Evolutionary conservation across 2,888 invertebrate genomes (phyloP).

Genomic region (Phorcus lineatus): DNA sequence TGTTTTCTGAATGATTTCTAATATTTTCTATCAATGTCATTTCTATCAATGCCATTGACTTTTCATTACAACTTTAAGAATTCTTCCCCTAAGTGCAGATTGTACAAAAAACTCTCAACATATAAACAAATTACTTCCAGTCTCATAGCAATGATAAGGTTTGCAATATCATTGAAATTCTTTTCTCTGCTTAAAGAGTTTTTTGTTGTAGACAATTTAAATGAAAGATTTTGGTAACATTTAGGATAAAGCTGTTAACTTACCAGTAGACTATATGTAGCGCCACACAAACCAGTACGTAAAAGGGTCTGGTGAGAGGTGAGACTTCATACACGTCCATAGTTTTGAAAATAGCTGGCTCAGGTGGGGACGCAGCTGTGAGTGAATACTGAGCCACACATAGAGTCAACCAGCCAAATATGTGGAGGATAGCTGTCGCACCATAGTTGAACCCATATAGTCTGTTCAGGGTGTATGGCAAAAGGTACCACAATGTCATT

Average conservation of each 20-base stretch:
- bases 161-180: too few relatives aligned
- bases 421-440: slow-evolving; percentile 63
- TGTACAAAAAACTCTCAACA: too few relatives aligned
- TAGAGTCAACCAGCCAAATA: slow-evolving; percentile 70
- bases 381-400: slow-evolving; percentile 71
- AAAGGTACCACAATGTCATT: slow-evolving; percentile 63
- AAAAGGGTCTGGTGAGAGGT: slow-evolving; percentile 67
- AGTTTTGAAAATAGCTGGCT: slow-evolving; percentile 69
- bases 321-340: slow-evolving; percentile 67
- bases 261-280: slow-evolving; percentile 68
- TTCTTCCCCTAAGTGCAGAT: too few relatives aligned
- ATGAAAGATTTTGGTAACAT: too few relatives aligned
- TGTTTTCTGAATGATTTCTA: too few relatives aligned
- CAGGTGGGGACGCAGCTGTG: slow-evolving; percentile 69
- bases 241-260: slow-evolving; percentile 22
- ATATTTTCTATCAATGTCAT: too few relatives aligned
- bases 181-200: too few relatives aligned
- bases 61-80: too few relatives aligned
- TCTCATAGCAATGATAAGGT: too few relatives aligned
- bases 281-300: slow-evolving; percentile 64
- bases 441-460: slow-evolving; percentile 63
- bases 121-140: too few relatives aligned
- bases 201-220: too few relatives aligned
- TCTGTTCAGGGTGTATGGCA: slow-evolving; percentile 64
- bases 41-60: too few relatives aligned